Base-by-base conservation (phyloP, 2,113 vertebrate species). In the Procavia capensis region DNA sequence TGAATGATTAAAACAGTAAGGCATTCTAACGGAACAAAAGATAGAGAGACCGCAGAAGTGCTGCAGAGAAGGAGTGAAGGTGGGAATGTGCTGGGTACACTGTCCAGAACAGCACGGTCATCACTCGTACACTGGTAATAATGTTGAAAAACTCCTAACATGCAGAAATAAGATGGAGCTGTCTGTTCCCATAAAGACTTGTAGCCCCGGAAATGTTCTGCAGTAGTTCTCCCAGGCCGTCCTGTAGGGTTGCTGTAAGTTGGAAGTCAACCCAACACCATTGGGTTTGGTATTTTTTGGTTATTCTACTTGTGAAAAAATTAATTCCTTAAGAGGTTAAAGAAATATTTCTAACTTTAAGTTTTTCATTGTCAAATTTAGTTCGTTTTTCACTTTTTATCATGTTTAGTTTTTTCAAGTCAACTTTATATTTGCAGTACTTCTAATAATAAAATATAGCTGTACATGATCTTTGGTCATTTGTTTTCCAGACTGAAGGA, bases 311-410 rank as follows among this genome's bases (percentile, higher is more conserved):
- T 54, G 16, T 68, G n/a, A n/a, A 66, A 78, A 54, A 31, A 83
- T 43, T 66, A 87, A 83, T 5, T 91, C 78, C 31, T 39, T 79
- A 66, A 91, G 90, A 27, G 34, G n/a, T 41, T 85, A 66, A 83
- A 47, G 10, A 79, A 88, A 72, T 87, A 34, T 36, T n/a, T 88
- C 22, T 54, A 4, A 27, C 10, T 47, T 95, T 43, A 36, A 47
- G 11, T 54, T 68, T 88, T 93, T 50, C 41, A 22, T 39, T 61
- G 19, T 91, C 31, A 86, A 11, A 29, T 47, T 88, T 11, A 45
- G 1, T 59, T 85, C 45, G 84, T 79, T 43, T 93, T 19, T 74
- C 57, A 17, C 54, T 45, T 8, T 72, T 93, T 84, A 24, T 36
- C 80, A 1, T 78, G 16, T 66, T 45, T 85, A n/a, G n/a, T 88